phyloP scores from a whole-genome alignment of 2,888 invertebrate genomes.

The Nemotelus pantherinus region DNA sequence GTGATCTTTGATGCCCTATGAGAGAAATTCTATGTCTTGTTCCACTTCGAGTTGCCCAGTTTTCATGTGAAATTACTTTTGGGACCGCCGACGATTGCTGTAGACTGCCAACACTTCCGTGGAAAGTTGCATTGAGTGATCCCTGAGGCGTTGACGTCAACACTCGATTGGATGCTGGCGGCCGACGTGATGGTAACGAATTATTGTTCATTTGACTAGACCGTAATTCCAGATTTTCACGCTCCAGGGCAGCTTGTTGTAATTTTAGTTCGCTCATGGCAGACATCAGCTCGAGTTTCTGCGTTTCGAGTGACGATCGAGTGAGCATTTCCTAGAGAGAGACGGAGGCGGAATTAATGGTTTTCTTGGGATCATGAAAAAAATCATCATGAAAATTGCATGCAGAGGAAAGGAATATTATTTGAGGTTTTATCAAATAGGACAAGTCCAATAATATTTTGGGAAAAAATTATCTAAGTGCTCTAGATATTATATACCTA shows the following conservation, averaged over 20 bases:
- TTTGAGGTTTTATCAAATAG: too few species aligned
- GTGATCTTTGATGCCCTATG: background rate
- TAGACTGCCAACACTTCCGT: slow-evolving; percentile 63
- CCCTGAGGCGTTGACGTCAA: slow-evolving; percentile 43
- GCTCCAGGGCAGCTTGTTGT: slow-evolving; percentile 84
- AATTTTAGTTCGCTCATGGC: slow-evolving; percentile 92
- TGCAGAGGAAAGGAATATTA: background rate
- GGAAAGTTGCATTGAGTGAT: slow-evolving; percentile 52
- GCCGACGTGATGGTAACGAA: slow-evolving; percentile 58
- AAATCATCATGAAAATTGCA: background rate
- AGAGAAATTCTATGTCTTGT: background rate
- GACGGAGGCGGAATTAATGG: slow-evolving; percentile 27
- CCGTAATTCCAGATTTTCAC: slow-evolving; percentile 84
- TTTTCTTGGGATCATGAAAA: slow-evolving; percentile 15
- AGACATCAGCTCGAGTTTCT: slow-evolving; percentile 92
- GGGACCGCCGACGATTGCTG: slow-evolving; percentile 58
- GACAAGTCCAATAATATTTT: too few species aligned
- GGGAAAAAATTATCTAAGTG: too few species aligned
- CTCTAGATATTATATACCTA: too few species aligned
- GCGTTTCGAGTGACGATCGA: slow-evolving; percentile 90
- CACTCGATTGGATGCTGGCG: slow-evolving; percentile 55
- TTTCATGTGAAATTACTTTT: slow-evolving; percentile 60
- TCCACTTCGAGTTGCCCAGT: background rate
- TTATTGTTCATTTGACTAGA: slow-evolving; percentile 61
- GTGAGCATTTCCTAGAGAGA: slow-evolving; percentile 81